Percentiles rank a stretch among this genome's conserved stretches.
Conservation (phyloP, 2,888 invertebrate species). For the Pomacea canaliculata region DNA sequence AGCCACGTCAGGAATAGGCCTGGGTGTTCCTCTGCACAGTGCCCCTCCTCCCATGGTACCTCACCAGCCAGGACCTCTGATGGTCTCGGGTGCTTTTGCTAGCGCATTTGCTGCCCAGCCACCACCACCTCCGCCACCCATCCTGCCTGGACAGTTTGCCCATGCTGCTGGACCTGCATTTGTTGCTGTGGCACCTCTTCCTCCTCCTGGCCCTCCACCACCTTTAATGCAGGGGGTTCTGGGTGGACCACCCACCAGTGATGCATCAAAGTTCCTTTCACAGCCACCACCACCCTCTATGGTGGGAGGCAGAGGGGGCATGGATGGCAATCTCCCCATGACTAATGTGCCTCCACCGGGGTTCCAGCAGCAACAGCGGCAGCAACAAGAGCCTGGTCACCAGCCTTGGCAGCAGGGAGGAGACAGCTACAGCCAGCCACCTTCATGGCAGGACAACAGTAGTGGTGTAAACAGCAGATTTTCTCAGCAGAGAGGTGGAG, state of each 20-base stretch:
- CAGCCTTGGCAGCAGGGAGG: constrained; percentile 6
- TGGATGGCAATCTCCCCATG: not conserved
- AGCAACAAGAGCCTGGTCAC: constrained; percentile 12
- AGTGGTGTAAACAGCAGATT: not conserved
- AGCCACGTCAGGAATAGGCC: not conserved
- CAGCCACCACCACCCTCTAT: not conserved
- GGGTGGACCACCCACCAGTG: constrained; percentile 50
- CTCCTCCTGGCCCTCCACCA: constrained; percentile 31
- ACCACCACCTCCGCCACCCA: constrained; percentile 19
- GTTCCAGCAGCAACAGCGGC: constrained; percentile 37
- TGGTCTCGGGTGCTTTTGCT: not conserved
- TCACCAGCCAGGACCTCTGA: not conserved
- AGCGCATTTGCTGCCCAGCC: constrained; percentile 15
- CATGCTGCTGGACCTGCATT: constrained; percentile 19
- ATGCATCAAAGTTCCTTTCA: constrained; percentile 12
- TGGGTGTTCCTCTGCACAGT: not conserved
- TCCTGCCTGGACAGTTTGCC: constrained; percentile 21
- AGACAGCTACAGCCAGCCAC: not conserved
- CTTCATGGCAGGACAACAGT: not conserved
- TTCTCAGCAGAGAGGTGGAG: not conserved
- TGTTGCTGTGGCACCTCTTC: constrained; percentile 19
- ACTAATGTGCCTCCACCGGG: constrained; percentile 8
- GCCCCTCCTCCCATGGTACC: constrained; percentile 6
- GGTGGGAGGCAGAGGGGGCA: not conserved
- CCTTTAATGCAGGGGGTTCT: constrained; percentile 8